Evolutionary conservation across 2,888 invertebrate species (phyloP).

Genomic region (Spialia ferax): DNA sequence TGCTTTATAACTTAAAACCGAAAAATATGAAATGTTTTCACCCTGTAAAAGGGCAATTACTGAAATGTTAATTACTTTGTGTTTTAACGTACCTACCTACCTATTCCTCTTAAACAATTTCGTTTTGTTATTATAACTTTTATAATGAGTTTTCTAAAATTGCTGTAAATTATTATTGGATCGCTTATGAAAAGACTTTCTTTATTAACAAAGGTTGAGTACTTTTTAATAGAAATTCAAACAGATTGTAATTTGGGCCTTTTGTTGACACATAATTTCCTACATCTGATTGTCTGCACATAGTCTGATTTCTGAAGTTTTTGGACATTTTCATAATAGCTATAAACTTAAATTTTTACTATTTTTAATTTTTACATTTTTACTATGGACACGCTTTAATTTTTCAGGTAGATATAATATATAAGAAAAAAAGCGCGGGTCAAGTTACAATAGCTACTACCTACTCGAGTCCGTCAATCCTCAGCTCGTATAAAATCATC

Average conservation of each 20-base stretch:
- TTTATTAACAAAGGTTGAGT: background rate
- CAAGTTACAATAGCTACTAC: too few species aligned
- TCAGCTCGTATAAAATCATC: too few species aligned
- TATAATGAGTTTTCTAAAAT: conserved; percentile 8
- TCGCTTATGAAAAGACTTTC: background rate
- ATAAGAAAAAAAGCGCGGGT: too few species aligned
- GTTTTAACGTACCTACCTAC: conserved; percentile 1
- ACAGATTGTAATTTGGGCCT: background rate
- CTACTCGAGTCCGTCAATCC: too few species aligned
- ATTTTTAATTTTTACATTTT: too few species aligned
- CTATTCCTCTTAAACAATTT: background rate
- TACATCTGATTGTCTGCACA: too few species aligned
- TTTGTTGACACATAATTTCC: too few species aligned
- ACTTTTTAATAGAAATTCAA: background rate
- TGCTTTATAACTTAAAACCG: conserved; percentile 22
- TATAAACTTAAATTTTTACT: too few species aligned
- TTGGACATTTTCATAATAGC: too few species aligned
- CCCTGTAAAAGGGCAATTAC: conserved; percentile 23
- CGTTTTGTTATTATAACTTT: conserved; percentile 4
- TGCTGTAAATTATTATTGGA: background rate
- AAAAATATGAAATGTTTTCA: conserved; percentile 29
- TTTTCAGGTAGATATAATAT: too few species aligned
- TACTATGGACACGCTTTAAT: too few species aligned
- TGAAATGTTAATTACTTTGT: conserved; percentile 25
- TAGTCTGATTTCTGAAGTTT: too few species aligned